Conservation (phyloP, 2,797 vertebrate species). For the Diceros bicornis region DNA sequence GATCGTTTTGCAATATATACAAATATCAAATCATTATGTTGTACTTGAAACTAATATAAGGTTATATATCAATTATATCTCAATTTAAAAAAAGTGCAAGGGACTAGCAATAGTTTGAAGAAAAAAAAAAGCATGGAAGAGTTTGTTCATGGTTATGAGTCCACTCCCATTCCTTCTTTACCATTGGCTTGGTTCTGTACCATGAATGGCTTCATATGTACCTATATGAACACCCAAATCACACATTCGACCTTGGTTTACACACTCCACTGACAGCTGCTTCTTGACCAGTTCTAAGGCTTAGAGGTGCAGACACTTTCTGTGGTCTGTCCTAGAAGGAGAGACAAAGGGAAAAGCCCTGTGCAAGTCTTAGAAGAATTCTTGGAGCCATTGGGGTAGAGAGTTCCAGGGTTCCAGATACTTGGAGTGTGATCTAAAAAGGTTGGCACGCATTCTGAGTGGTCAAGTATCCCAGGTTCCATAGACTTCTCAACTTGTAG, state of each 20-base stretch:
- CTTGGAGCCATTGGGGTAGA: not conserved
- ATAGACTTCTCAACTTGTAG: not conserved
- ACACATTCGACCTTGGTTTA: not conserved
- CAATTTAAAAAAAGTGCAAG: not conserved
- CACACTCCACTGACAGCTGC: not conserved
- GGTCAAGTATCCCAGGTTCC: not conserved
- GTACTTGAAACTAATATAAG: not conserved
- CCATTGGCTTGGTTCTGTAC: not conserved
- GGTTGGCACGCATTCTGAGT: not conserved
- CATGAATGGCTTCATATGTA: not conserved
- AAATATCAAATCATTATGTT: not conserved
- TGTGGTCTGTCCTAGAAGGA: not conserved
- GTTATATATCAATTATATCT: not conserved
- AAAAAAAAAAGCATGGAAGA: not conserved
- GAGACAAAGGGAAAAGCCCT: not conserved
- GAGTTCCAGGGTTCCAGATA: not conserved
- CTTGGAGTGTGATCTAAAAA: not conserved
- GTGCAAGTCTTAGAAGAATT: not conserved
- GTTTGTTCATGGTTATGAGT: not conserved
- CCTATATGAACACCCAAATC: not conserved
- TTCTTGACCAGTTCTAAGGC: not conserved
- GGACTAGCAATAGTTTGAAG: not conserved
- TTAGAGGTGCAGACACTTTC: not conserved
- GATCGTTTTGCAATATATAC: not conserved
- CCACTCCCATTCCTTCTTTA: not conserved